Base-by-base conservation (phyloP, 2,888 invertebrate species). In the Agrochola circellaris region DNA sequence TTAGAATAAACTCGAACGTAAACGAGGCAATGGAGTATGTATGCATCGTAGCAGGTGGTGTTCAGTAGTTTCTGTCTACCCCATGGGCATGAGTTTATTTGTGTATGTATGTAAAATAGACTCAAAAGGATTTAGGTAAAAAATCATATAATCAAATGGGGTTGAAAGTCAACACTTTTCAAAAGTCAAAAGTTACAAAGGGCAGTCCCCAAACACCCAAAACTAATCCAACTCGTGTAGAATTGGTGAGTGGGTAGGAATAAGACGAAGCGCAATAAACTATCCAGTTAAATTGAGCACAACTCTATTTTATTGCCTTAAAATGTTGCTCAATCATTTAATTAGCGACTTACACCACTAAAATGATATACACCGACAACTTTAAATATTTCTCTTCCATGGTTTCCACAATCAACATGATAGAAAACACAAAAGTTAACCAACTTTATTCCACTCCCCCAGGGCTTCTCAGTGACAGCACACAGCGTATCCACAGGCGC, bases 391-490 rank as follows among this genome's bases (percentile, higher is more conserved):
- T 38, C 8, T 38, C 38, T 38, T 9, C 38, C 38, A 38, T 38
- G 38, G 9, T 38, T 38, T 38, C 38, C 38, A 38, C 38, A 9
- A 38, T 9, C 38, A 9, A 38, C 38, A 38, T 38, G 38, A 38
- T 38, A 38, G 38, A 9, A 38, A 38, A 38, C 9, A 38, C 38
- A 38, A 38, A 38, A 38, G 38, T 38, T 17, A 6, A 54, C 17
- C 2, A 23, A 9, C 1, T 13, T 5, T 51, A 8, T 30, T 58
- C 15, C 34, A 34, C 7, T 15, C 45, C 17, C 91, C 6, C 92
- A 97, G 97, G 95, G 95, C 30, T 94, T 97, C 85, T 92, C 93
- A 2, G 89, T 97, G 20, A 90, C 90, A 56, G 97, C 96, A 0
- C 94, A 95, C 85, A 92, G 93, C 69, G 71, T 95, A 65, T 91